Evolutionary conservation across 2,113 vertebrate species (phyloP).

Genomic region (Caretta caretta): DNA sequence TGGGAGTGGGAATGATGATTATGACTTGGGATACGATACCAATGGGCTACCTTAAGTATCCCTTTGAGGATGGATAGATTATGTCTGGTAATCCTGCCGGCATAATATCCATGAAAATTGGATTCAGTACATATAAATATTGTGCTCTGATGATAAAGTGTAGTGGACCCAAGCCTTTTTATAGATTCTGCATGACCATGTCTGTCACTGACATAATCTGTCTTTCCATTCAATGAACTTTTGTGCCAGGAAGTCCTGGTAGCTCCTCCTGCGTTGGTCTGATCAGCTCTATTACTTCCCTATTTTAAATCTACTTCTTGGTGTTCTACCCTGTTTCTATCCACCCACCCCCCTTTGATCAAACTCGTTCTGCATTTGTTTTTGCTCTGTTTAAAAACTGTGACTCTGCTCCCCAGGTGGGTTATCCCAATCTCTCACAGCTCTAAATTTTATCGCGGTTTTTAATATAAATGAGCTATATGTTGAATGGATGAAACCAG

Average conservation of each 20-base stretch:
- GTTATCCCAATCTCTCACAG: neutral
- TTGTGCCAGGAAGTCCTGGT: neutral
- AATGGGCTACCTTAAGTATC: conserved; percentile 17
- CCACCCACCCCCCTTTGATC: neutral
- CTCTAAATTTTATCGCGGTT: neutral
- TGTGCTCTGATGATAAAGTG: conserved; percentile 33
- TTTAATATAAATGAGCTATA: neutral
- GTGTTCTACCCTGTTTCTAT: neutral
- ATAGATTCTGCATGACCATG: conserved; percentile 3
- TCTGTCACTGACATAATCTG: neutral
- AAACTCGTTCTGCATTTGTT: neutral
- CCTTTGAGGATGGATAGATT: neutral
- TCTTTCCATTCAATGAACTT: neutral
- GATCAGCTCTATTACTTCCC: neutral
- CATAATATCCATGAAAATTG: neutral
- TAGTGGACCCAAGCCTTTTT: neutral
- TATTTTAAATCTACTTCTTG: neutral
- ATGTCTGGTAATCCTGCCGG: conserved; percentile 18
- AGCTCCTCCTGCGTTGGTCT: neutral
- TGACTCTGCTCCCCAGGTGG: neutral
- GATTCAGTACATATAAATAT: conserved; percentile 18
- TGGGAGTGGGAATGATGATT: conserved; percentile 31
- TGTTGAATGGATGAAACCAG: neutral
- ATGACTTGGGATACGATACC: neutral
- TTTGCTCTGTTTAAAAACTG: neutral